These are phyloP conservation scores for Galleria mellonella DNA, from an alignment of 1,140 invertebrate genomes.

Conservation along the genomic window DNA sequence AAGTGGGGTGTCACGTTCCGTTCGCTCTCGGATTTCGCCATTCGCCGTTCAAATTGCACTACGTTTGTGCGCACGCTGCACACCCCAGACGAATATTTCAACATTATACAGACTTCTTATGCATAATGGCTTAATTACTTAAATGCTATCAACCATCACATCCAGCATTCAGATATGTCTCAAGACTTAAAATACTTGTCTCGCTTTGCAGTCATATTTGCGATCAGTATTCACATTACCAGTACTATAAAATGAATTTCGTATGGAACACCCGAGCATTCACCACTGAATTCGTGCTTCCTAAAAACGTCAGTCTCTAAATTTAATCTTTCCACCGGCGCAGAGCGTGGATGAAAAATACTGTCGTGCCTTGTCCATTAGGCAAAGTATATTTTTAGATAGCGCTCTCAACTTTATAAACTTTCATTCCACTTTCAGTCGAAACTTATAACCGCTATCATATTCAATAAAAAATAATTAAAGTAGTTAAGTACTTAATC, in stretches of 20 bases:
- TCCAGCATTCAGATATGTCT: too few relatives aligned
- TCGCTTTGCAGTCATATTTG: too few relatives aligned
- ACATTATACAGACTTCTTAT: not conserved
- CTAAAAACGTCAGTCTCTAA: constrained; percentile 61
- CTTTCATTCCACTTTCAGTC: constrained; percentile 40
- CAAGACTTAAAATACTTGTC: too few relatives aligned
- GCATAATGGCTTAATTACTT: too few relatives aligned
- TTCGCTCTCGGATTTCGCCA: constrained; percentile 61
- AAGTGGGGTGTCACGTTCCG: constrained; percentile 64
- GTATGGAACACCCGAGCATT: constrained; percentile 3
- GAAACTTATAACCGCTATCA: constrained; percentile 9
- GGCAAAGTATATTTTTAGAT: constrained; percentile 63
- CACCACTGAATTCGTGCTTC: constrained; percentile 34
- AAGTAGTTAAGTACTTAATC: too few relatives aligned
- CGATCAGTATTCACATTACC: too few relatives aligned
- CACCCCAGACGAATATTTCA: not conserved
- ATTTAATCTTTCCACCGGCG: constrained; percentile 57
- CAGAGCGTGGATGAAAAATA: constrained; percentile 51
- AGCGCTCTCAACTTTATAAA: constrained; percentile 38
- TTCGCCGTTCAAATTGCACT: constrained; percentile 52
- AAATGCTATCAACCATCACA: too few relatives aligned
- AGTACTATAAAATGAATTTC: constrained; percentile 15
- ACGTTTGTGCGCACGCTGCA: constrained; percentile 26
- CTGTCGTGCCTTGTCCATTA: constrained; percentile 63
- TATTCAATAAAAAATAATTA: too few relatives aligned